Conservation (phyloP, 2,888 invertebrate species). For the Stenodera caucasica region DNA sequence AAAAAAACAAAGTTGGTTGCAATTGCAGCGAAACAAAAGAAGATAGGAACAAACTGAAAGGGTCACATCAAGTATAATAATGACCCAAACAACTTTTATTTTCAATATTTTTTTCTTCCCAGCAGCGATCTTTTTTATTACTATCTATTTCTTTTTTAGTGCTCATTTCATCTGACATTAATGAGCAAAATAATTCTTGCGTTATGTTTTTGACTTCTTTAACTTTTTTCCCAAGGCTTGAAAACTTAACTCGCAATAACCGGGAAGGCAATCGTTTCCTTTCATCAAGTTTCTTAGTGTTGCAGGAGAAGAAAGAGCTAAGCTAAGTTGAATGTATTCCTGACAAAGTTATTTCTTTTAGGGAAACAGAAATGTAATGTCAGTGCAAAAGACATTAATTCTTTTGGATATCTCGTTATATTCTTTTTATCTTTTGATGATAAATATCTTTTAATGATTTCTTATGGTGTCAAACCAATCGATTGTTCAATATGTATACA, state of each 20-base stretch:
- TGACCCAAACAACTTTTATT: too few relatives aligned
- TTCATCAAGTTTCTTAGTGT: not conserved
- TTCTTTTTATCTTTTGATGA: too few relatives aligned
- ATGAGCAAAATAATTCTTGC: not conserved
- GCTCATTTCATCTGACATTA: not conserved
- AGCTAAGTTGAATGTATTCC: not conserved
- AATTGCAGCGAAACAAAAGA: too few relatives aligned
- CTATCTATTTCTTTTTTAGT: not conserved
- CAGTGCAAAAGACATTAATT: constrained; percentile 10
- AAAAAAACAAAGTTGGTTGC: too few relatives aligned
- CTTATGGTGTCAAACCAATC: too few relatives aligned
- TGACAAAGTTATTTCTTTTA: constrained; percentile 33
- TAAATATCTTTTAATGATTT: too few relatives aligned
- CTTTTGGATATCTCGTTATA: too few relatives aligned
- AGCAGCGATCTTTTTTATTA: not conserved
- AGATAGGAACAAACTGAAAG: too few relatives aligned
- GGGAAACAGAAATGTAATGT: constrained; percentile 13
- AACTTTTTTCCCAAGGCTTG: not conserved
- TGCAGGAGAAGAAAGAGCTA: not conserved
- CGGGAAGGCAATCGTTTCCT: not conserved
- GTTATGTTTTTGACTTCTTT: not conserved
- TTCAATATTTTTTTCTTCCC: too few relatives aligned
- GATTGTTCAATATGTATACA: too few relatives aligned
- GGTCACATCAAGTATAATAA: too few relatives aligned
- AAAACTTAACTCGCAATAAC: not conserved